Conservation (phyloP, 2,113 vertebrate genomes). For the Nesogale talazaci region DNA sequence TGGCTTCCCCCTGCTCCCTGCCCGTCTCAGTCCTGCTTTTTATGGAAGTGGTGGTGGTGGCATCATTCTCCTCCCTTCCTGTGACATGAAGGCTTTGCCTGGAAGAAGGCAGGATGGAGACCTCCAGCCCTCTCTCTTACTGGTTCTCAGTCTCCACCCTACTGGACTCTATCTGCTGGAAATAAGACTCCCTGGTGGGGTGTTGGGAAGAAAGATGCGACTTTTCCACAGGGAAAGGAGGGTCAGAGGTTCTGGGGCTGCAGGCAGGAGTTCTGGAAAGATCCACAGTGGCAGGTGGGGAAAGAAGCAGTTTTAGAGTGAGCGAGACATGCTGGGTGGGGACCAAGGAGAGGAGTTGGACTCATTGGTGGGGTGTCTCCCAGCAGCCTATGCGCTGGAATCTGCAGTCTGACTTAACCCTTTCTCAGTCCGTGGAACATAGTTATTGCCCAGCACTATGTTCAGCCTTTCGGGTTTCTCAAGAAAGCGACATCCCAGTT, state of each 20-base stretch:
- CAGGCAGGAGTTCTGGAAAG: not conserved
- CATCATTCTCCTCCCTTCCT: not conserved
- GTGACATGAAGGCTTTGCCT: not conserved
- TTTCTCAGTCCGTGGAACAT: too few species aligned
- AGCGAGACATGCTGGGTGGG: not conserved
- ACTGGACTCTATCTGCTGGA: not conserved
- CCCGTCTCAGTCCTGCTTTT: too few species aligned
- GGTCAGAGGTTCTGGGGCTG: not conserved
- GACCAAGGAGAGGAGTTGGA: too few species aligned
- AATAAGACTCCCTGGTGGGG: not conserved
- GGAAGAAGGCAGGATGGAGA: not conserved
- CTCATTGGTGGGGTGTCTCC: accelerated
- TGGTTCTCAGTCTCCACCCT: not conserved
- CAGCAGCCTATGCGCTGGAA: not conserved
- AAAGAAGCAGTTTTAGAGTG: accelerated
- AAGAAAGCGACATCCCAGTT: too few species aligned
- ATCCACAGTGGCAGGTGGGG: not conserved
- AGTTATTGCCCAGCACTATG: too few species aligned
- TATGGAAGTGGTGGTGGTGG: not conserved
- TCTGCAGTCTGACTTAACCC: too few species aligned
- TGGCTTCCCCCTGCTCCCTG: accelerated
- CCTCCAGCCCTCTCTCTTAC: accelerated
- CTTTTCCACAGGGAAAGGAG: not conserved
- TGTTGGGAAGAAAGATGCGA: not conserved
- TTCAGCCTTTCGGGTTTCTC: too few species aligned